Evolutionary conservation across 2,113 vertebrate species (phyloP).

Genomic region (Malurus elegans): DNA sequence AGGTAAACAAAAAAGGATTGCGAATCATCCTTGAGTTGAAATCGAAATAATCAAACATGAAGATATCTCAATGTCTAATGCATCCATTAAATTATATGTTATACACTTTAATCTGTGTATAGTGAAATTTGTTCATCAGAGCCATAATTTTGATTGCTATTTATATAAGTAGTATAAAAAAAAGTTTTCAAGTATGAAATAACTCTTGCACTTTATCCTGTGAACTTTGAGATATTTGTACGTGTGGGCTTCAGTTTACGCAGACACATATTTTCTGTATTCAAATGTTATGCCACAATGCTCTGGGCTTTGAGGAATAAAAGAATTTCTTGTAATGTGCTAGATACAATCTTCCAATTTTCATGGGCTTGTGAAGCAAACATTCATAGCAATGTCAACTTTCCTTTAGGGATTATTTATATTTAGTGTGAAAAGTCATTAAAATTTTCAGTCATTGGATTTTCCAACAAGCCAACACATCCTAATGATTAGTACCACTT

Average conservation of each 20-base stretch:
- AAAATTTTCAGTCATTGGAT: slow-evolving; percentile 48
- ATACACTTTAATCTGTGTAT: neutral
- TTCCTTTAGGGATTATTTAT: slow-evolving; percentile 55
- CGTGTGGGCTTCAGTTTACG: neutral
- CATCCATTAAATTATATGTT: neutral
- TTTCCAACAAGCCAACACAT: slow-evolving; percentile 44
- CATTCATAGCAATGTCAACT: neutral
- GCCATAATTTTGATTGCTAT: neutral
- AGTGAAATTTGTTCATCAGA: neutral
- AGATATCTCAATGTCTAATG: neutral
- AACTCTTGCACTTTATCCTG: neutral
- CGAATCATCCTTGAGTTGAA: neutral
- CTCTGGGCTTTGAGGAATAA: slow-evolving; percentile 9
- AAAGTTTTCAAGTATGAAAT: neutral
- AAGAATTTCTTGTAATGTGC: slow-evolving; percentile 22
- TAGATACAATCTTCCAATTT: slow-evolving; percentile 40
- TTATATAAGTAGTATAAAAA: neutral
- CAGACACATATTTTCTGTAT: neutral
- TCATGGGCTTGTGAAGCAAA: slow-evolving; percentile 17
- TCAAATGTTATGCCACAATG: neutral
- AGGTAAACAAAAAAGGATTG: neutral
- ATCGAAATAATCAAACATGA: neutral
- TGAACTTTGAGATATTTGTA: neutral
- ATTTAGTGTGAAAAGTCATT: slow-evolving; percentile 65
- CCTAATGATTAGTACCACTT: slow-evolving; percentile 49